These are phyloP conservation scores for Protodeltote pygarga DNA, from an alignment of 2,888 invertebrate genomes.

Conservation along the genomic window DNA sequence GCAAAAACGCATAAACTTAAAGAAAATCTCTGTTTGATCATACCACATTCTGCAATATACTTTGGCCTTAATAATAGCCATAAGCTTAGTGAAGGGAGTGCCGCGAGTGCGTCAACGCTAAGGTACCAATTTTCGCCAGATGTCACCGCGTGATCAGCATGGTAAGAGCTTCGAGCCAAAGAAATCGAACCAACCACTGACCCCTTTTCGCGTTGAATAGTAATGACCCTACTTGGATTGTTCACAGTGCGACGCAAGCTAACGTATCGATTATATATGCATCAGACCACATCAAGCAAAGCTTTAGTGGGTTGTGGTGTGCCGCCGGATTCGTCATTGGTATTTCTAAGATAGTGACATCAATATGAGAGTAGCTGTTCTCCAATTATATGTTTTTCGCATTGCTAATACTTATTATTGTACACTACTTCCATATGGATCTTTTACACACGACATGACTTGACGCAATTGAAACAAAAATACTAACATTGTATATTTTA, in stretches of 20 bases:
- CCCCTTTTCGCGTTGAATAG: slow-evolving; percentile 78
- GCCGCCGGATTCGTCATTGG: slow-evolving; percentile 43
- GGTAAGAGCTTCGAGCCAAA: slow-evolving; percentile 49
- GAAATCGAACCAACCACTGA: slow-evolving; percentile 71
- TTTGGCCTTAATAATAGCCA: slow-evolving; percentile 12
- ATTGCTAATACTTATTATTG: no score
- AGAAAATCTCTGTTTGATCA: no score
- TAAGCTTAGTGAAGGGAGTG: slow-evolving; percentile 41
- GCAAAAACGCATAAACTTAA: no score
- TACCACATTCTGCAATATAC: no score
- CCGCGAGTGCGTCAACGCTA: slow-evolving; percentile 29
- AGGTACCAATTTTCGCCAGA: slow-evolving; percentile 55
- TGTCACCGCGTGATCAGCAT: slow-evolving; percentile 59
- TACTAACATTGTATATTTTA: no score
- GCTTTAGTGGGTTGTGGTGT: slow-evolving; percentile 54
- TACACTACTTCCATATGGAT: no score
- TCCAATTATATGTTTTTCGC: no score
- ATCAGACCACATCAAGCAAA: slow-evolving; percentile 48
- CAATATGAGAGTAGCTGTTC: no score
- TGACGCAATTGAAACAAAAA: no score
- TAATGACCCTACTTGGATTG: slow-evolving; percentile 78
- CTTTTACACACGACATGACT: no score
- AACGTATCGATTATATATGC: slow-evolving; percentile 50
- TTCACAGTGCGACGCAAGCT: slow-evolving; percentile 51
- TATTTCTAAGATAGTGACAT: slow-evolving; percentile 22